phyloP scores from a whole-genome alignment of 37 sponge, comb jelly and placozoan species.

The Spongilla lacustris region DNA sequence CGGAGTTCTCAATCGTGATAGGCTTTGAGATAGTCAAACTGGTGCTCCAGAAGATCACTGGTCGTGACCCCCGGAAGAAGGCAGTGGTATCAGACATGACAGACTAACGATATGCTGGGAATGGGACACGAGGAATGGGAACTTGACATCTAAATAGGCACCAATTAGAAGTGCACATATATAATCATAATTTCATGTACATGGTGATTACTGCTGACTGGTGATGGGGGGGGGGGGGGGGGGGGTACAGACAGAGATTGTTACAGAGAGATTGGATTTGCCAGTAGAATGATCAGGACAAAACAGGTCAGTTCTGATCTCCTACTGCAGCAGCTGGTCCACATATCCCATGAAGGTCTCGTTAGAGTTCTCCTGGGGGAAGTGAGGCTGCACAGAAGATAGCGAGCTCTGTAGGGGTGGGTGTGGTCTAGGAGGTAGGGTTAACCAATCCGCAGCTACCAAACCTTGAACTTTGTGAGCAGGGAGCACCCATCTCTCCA shows the following conservation, averaged over 20 bases:
- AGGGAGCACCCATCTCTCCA: constrained; percentile 52
- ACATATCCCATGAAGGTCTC: constrained; percentile 65
- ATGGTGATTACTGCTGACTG: neutral
- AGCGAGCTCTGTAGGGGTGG: constrained; percentile 42
- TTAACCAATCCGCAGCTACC: neutral
- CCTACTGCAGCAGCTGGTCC: constrained; percentile 45
- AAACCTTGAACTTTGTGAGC: constrained; percentile 60
- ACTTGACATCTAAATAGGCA: neutral
- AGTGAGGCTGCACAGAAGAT: constrained; percentile 63
- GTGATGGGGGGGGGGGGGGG: no score
- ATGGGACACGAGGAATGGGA: no score
- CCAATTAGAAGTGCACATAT: no score
- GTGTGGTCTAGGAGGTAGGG: neutral
- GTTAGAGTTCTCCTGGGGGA: constrained; percentile 60
- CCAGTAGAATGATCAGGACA: neutral
- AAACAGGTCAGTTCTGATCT: neutral
- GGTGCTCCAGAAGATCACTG: constrained; percentile 14
- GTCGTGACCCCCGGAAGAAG: neutral
- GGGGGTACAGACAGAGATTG: no score
- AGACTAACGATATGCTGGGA: neutral
- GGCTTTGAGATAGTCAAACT: constrained; percentile 40
- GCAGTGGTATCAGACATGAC: neutral
- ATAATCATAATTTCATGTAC: neutral
- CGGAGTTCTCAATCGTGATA: constrained; percentile 49
- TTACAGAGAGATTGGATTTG: neutral